Evolutionary conservation across 2,888 invertebrate genomes (phyloP), one percentile per base, ranked within the genome.

Genomic region (Drosophila aldrichi): DNA sequence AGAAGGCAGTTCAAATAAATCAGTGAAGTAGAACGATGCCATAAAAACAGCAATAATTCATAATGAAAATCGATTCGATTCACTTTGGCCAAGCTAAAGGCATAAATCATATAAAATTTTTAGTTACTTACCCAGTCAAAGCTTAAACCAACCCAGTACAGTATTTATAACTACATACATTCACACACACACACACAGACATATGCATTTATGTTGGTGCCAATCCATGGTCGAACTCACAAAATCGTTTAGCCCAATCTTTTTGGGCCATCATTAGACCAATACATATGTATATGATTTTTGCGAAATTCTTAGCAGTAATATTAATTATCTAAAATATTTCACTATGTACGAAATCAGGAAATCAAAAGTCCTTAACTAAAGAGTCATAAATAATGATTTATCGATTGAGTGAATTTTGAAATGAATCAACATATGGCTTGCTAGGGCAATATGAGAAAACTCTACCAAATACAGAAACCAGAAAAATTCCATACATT

Each of bases 21-120:
- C 83, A 79, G 78, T 79, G 79, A 81, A 78, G 79, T 80, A 80
- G 78, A 81, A 80, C 78, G 81, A 69, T 74, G 78, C 77, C 78
- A 81, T 77, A 78, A 82, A 82, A 82, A 82, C 81, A 82, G 78
- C 75, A 86, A 86, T 85, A 82, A 81, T 84, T 81, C 83, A 85
- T 81, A 81, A 79, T 82, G 79, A 84, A 84, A 82, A 82, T 81
- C 81, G 81, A 81, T 83, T 79, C 79, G 74, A 79, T 81, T 81
- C 83, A 79, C 79, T 79, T 83, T 83, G 79, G 77, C 70, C 70
- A 70, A 69, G 71, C 74, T 63, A 51, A 70, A 64, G 65, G 77
- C 79, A 82, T 82, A 82, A 82, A 82, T 82, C 82, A 82, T 74
- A 69, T 48, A 54, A 67, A 49, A 73, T 70, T 74, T 81, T 77